A percentile compares a stretch with the other conserved stretches of the same genome.
Conservation (phyloP, 2,888 invertebrate species). For the Rotaria socialis region DNA sequence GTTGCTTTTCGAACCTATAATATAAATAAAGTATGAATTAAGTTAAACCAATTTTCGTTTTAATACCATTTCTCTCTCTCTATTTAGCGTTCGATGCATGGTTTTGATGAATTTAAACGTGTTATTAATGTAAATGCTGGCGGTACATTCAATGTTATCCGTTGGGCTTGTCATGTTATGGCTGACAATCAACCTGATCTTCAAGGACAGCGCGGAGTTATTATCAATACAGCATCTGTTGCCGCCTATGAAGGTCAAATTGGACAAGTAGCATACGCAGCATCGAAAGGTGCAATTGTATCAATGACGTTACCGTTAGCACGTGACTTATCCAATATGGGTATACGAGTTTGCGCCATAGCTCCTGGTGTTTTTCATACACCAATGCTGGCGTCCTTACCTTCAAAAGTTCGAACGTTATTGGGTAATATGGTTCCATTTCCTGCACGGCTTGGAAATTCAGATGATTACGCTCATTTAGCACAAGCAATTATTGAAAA, state of each 20-base stretch:
- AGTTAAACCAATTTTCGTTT: too few relatives aligned
- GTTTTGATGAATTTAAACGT: constrained; percentile 71
- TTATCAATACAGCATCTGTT: constrained; percentile 88
- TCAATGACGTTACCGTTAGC: constrained; percentile 93
- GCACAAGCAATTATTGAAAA: constrained; percentile 80
- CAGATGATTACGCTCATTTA: constrained; percentile 79
- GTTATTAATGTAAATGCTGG: constrained; percentile 76
- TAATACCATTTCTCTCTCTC: neutral
- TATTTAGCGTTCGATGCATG: constrained; percentile 61
- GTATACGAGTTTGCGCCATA: constrained; percentile 61
- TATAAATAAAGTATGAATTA: constrained; percentile 68
- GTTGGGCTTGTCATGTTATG: constrained; percentile 77
- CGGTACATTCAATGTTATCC: constrained; percentile 87
- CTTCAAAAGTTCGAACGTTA: constrained; percentile 76
- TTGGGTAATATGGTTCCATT: constrained; percentile 76
- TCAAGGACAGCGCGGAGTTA: constrained; percentile 70
- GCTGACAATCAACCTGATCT: constrained; percentile 72
- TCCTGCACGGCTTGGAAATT: constrained; percentile 77
- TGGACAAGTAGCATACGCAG: constrained; percentile 87
- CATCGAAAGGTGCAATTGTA: constrained; percentile 84
- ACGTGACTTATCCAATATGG: constrained; percentile 69
- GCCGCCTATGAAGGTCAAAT: constrained; percentile 93
- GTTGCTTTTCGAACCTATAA: constrained; percentile 81
- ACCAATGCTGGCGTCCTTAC: constrained; percentile 72
- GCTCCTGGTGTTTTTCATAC: constrained; percentile 75